phyloP scores from a whole-genome alignment of 2,797 vertebrate genomes.

The Myripristis murdjan region DNA sequence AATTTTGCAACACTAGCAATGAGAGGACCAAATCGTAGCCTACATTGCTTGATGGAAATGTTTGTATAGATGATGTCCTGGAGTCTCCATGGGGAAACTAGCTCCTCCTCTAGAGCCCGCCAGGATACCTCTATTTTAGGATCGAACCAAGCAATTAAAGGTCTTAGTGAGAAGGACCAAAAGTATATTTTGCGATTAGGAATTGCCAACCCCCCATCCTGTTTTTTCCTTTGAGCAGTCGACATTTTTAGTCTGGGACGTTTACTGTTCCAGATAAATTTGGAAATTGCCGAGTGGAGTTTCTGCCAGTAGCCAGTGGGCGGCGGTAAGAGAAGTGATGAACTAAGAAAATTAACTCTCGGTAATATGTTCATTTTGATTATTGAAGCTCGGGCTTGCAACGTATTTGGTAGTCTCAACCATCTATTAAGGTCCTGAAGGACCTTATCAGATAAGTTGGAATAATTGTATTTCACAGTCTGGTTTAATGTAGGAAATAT shows the following conservation, averaged over 20 bases:
- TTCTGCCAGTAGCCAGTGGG: conserved; percentile 14
- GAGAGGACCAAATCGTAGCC: conserved; percentile 14
- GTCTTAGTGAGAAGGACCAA: conserved; percentile 29
- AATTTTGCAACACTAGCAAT: too few relatives aligned
- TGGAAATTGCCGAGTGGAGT: conserved; percentile 4
- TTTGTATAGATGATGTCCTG: conserved; percentile 53
- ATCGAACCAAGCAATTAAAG: conserved; percentile 38
- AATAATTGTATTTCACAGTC: not conserved
- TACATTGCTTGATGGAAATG: conserved; percentile 48
- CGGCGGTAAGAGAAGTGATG: conserved; percentile 13
- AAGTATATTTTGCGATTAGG: conserved; percentile 46
- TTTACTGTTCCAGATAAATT: conserved; percentile 43
- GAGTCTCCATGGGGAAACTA: conserved; percentile 23
- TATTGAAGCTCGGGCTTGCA: conserved; percentile 3
- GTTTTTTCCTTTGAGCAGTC: not conserved
- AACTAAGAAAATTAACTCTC: conserved; percentile 9
- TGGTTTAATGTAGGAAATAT: not conserved
- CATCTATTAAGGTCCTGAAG: too few relatives aligned
- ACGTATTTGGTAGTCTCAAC: not conserved
- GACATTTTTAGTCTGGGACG: not conserved
- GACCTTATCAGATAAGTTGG: too few relatives aligned
- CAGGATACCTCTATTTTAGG: conserved; percentile 18
- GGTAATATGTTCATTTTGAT: conserved; percentile 27
- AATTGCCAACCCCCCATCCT: conserved; percentile 12
- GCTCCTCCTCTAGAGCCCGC: conserved; percentile 33